Evolutionary conservation across 2,888 invertebrate species (phyloP), one percentile per base, ranked within the genome.

Genomic region (Hydrotaea diabolus): DNA sequence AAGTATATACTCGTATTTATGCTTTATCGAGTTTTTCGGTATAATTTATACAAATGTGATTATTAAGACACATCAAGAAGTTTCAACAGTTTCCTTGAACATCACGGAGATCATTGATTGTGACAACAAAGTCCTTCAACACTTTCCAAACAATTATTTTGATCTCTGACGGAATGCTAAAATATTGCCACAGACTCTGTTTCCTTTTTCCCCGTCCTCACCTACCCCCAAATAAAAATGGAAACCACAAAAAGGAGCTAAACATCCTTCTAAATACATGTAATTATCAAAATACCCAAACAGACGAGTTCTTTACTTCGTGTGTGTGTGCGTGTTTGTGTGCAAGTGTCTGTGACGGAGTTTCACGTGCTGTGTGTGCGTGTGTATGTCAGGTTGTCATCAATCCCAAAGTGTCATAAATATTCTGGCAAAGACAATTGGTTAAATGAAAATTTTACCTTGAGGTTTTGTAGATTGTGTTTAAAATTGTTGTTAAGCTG

Each of bases 381-480:
- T 55, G 55, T 36, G 43, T 66, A 39, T 21, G 43, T 23, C 11
- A 23, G 59, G 59, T 66, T 66, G 15, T 46, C 46, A 53, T 55
- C 73, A 72, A 72, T 31, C 31, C 72, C 72, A 23, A 73, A 73
- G 57, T 73, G 73, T 73, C 73, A 73, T 73, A 73, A 73, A 73
- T 73, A 55, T 36, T 73, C 55, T 73, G 73, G 15, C 55, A 57
- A 21, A 73, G 39, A 73, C 73, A 73, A 73, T 55, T 57, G 73
- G 39, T 73, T 73, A 36, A 73, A 73, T 73, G 26, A 39, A 73
- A 36, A 55, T 73, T 31, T 73, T 73, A 57, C 73, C 73, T 73
- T 73, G 31, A 57, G 73, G 73, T 73, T 57, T 73, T 31, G 26
- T 57, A 55, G 55, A 55, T 73, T 73, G 55, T 17, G 39, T 73